phyloP scores from a whole-genome alignment of 2,113 vertebrate species.

The Pseudopipra pipra region DNA sequence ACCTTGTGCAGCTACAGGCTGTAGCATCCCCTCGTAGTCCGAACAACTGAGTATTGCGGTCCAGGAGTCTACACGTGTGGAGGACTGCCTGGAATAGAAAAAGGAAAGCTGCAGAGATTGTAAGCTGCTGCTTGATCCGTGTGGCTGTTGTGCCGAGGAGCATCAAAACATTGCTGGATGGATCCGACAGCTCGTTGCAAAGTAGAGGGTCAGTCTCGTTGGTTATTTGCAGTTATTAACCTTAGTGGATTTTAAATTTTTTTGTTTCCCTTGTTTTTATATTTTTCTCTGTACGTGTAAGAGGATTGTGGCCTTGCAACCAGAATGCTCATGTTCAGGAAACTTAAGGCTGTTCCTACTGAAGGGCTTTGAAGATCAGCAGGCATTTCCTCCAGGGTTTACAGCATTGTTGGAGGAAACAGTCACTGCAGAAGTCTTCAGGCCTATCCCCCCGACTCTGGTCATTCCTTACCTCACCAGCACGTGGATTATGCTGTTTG shows the following conservation, averaged over 20 bases:
- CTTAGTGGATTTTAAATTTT: neutral
- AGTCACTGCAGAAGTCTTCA: constrained; percentile 20
- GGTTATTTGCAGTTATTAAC: constrained; percentile 28
- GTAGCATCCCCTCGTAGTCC: constrained; percentile 27
- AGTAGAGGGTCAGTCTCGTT: constrained; percentile 47
- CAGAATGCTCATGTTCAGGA: constrained; percentile 44
- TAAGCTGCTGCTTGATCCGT: constrained; percentile 30
- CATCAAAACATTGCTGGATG: constrained; percentile 56
- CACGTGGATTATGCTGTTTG: constrained; percentile 50
- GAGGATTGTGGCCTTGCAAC: constrained; percentile 6
- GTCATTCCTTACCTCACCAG: constrained; percentile 38
- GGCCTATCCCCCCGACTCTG: neutral
- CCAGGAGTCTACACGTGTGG: constrained; percentile 48
- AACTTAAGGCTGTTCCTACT: constrained; percentile 38
- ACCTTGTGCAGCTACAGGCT: neutral
- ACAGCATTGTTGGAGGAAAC: constrained; percentile 39
- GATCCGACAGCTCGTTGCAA: constrained; percentile 49
- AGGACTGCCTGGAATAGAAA: constrained; percentile 43
- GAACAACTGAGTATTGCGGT: constrained; percentile 7
- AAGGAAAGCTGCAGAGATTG: constrained; percentile 51
- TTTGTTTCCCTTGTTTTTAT: neutral
- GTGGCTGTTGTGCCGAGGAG: constrained; percentile 41
- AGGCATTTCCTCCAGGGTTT: constrained; percentile 52
- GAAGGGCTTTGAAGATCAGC: constrained; percentile 65
- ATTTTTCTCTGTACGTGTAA: neutral